phyloP scores from a whole-genome alignment of 92 coral and sea anemone genomes.

The Porites cylindrica region DNA sequence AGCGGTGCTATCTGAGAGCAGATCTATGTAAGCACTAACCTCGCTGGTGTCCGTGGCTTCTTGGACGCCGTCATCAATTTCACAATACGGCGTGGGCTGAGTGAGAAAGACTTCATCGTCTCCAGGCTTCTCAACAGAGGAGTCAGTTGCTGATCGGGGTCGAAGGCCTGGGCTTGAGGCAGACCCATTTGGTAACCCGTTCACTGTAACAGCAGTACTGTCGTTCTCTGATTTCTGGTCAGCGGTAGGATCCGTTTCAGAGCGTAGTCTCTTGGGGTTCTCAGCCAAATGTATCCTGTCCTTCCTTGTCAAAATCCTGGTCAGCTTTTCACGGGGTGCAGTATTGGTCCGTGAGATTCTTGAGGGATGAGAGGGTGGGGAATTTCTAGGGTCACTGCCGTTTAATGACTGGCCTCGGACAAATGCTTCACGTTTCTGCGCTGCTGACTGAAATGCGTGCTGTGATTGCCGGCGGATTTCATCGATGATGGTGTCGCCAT shows the following conservation, averaged over 20 bases:
- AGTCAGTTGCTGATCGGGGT: conserved; percentile 28
- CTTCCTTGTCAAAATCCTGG: neutral
- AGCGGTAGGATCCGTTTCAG: conserved; percentile 2
- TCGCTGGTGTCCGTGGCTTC: conserved; percentile 33
- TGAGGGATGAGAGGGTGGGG: neutral
- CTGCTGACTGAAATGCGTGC: conserved; percentile 51
- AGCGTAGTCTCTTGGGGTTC: neutral
- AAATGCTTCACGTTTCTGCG: conserved; percentile 59
- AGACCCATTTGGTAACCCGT: neutral
- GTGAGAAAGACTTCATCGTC: conserved; percentile 42
- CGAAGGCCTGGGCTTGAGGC: neutral
- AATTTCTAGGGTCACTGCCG: conserved; percentile 14
- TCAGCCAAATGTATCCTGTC: neutral
- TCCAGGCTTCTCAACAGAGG: conserved; percentile 17
- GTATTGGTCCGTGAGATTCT: conserved; percentile 29
- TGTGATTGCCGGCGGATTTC: conserved; percentile 70
- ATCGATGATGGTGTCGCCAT: conserved; percentile 72
- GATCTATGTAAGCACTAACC: conserved; percentile 70
- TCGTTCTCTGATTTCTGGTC: neutral
- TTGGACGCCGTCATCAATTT: neutral
- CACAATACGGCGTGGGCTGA: neutral
- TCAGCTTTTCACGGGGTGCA: conserved; percentile 13
- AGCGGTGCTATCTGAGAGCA: conserved; percentile 65
- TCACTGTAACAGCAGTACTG: neutral
- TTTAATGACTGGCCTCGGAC: conserved; percentile 20